phyloP scores from a whole-genome alignment of 37 sponge, comb jelly and placozoan genomes.

The Bolinopsis microptera region DNA sequence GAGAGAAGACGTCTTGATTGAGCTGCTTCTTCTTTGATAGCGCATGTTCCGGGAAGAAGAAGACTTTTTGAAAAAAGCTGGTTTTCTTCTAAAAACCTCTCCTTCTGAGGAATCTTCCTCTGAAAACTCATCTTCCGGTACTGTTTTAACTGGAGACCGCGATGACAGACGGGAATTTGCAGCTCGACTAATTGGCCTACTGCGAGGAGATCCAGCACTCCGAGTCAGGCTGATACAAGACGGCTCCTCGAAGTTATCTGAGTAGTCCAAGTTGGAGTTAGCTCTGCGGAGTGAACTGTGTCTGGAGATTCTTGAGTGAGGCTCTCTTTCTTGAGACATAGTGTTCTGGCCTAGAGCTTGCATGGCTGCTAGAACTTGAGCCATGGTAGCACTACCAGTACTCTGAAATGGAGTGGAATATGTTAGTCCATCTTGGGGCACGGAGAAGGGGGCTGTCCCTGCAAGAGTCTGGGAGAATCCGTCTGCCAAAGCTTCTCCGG shows the following conservation, averaged over 20 bases:
- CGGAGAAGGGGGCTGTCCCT: slow-evolving; percentile 39
- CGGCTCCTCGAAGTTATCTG: slow-evolving; percentile 29
- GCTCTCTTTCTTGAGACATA: slow-evolving; percentile 20
- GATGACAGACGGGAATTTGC: neutral
- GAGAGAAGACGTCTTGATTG: neutral
- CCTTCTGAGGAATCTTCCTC: neutral
- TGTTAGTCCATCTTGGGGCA: neutral
- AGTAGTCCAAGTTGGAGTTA: slow-evolving; percentile 11
- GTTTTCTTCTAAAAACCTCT: neutral
- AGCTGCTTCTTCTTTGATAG: slow-evolving; percentile 9
- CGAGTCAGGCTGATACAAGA: slow-evolving; percentile 1
- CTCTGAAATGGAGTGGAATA: slow-evolving; percentile 12
- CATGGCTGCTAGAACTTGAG: slow-evolving; percentile 55
- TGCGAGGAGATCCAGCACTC: neutral
- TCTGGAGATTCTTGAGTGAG: neutral
- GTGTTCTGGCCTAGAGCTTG: slow-evolving; percentile 2
- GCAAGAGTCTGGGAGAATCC: neutral
- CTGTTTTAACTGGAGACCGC: neutral
- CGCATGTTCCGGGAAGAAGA: slow-evolving; percentile 25
- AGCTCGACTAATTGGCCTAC: neutral
- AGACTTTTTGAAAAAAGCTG: neutral
- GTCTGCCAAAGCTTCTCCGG: neutral
- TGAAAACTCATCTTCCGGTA: neutral
- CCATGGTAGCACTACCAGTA: neutral
- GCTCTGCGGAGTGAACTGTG: slow-evolving; percentile 13